Evolutionary conservation across 2,888 invertebrate species (phyloP).

Genomic region (Antheraea assamensis): DNA sequence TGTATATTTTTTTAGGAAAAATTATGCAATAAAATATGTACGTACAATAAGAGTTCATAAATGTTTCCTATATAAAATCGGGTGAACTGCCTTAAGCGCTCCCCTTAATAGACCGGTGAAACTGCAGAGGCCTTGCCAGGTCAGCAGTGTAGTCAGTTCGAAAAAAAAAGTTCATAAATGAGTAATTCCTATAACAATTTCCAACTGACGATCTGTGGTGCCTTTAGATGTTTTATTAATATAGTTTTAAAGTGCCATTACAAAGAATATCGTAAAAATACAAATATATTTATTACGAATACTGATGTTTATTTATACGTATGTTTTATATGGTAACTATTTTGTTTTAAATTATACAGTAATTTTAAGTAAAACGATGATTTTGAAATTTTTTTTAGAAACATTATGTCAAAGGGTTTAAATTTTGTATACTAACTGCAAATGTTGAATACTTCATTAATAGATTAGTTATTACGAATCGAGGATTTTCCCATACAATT

Average conservation of each 20-base stretch:
- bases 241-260: constrained; percentile 68
- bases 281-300: constrained; percentile 41
- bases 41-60: no score
- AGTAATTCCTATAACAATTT: constrained; percentile 29
- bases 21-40: neutral
- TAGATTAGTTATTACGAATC: neutral
- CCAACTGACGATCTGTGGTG: constrained; percentile 42
- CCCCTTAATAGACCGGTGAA: no score
- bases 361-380: neutral
- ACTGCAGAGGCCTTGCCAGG: no score
- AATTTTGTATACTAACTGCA: neutral
- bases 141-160: no score
- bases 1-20: neutral
- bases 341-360: neutral
- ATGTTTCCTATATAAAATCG: neutral
- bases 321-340: neutral
- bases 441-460: neutral
- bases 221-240: constrained; percentile 48
- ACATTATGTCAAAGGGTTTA: no score
- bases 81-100: no score
- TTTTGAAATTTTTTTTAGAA: no score
- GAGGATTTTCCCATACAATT: neutral
- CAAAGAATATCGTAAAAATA: constrained; percentile 48
- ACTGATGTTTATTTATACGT: constrained; percentile 28
- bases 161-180: neutral